A percentile compares a stretch with the other conserved stretches of the same genome.
Evolutionary conservation across 2,888 invertebrate species (phyloP).

Genomic region (Orthosia gothica): DNA sequence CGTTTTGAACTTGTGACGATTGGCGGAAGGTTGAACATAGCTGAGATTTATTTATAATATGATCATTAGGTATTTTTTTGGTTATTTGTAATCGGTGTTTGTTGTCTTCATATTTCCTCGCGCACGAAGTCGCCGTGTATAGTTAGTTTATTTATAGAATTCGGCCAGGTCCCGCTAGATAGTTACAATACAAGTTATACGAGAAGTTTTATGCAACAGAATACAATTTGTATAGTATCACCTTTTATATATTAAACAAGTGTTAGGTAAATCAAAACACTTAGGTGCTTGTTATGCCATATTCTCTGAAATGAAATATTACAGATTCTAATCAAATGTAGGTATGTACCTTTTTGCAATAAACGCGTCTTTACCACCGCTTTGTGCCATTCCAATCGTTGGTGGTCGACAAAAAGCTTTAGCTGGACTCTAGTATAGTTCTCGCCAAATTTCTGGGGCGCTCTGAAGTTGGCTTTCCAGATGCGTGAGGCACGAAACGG

Average conservation of each 20-base stretch:
- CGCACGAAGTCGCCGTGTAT: background rate
- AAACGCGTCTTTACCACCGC: too few relatives aligned
- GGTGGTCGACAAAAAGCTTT: background rate
- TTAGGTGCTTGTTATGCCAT: background rate
- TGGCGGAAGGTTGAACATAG: constrained; percentile 1
- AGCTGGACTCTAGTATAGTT: too few relatives aligned
- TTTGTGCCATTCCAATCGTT: background rate
- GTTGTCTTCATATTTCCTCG: constrained; percentile 2
- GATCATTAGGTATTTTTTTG: background rate
- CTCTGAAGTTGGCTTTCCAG: too few relatives aligned
- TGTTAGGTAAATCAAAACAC: background rate
- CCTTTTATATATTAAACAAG: background rate
- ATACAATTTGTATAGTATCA: background rate
- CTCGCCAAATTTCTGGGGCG: too few relatives aligned
- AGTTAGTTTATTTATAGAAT: constrained; percentile 14
- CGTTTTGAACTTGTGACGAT: constrained; percentile 21
- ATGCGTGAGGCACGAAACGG: too few relatives aligned
- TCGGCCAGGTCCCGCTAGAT: constrained; percentile 1
- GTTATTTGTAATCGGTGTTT: constrained; percentile 12
- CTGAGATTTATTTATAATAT: background rate
- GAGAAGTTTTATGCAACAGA: background rate
- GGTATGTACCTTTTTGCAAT: background rate
- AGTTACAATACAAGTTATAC: background rate
- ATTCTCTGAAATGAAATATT: background rate
- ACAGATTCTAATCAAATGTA: background rate